Evolutionary conservation across 1,140 invertebrate genomes (phyloP), one percentile per base, ranked within the genome.

Genomic region (Ceratina calcarata): DNA sequence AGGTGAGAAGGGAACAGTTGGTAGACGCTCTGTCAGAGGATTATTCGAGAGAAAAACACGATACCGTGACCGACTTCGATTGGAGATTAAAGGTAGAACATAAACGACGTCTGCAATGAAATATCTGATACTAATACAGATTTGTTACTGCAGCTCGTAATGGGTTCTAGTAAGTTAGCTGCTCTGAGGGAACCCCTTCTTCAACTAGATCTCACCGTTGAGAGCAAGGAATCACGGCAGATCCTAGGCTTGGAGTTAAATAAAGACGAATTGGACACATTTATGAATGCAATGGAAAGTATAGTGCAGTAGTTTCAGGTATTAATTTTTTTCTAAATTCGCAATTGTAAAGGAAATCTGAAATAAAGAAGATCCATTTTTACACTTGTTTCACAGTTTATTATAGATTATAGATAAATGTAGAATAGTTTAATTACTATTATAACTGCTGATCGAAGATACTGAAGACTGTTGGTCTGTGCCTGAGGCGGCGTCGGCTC

Each of bases 401-500:
- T 93, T 93, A 92, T 91, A 93, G 90, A 89, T 93, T 92, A 93
- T 93, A 93, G 92, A 93, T 93, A 92, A 93, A 92, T 93, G 91
- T 93, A 92, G 91, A 93, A 92, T 93, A 92, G 89, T 91, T 91
- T 91, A 92, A 89, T 93, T 91, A 91, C 91, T 93, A 93, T 93
- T 91, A 93, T 92, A 93, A 92, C 90, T 93, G 91, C 81, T 92
- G 89, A 91, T 93, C 89, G 90, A 92, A 93, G 89, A 92, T 90
- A 91, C 87, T 88, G 90, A 91, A 89, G 89, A 92, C 91, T 91
- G 83, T 87, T 89, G 65, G 87, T 89, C 62, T 73, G 75, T 83
- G 69, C 87, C 78, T 83, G 85, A 87, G 86, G 85, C 87, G 75
- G 86, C 84, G 81, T 83, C 85, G 88, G 89, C 82, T 70, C 82